Evolutionary conservation across 1,140 invertebrate genomes (phyloP), one percentile per base, ranked within the genome.

Genomic region (Micrasema longulum): DNA sequence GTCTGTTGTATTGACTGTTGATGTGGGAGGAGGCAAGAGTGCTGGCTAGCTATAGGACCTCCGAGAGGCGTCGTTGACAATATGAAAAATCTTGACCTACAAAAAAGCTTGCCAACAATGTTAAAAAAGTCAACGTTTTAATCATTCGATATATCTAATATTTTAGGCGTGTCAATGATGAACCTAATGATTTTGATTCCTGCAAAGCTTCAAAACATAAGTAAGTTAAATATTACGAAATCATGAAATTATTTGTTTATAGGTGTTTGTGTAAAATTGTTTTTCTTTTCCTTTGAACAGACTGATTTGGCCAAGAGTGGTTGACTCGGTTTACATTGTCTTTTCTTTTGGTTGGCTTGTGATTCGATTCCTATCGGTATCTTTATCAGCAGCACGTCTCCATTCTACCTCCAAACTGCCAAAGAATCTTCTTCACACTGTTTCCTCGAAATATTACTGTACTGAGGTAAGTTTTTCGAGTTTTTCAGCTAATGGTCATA

Each of bases 321-420:
- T 60, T 11, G 62, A 87, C 60, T 84, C 84, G 4, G 72, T 87
- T 0, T 92, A 91, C 72, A 92, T 91, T 69, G 85, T 89, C 69
- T 91, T 88, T 74, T 92, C 91, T 0, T 87, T 92, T 72, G 80
- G 88, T 4, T 91, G 89, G 77, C 78, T 92, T 5, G 78, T 93
- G 31, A 77, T 84, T 0, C 83, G 90, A 38, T 91, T 89, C 0
- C 80, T 86, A 0, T 82, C 86, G 0, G 90, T 92, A 0, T 91
- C 90, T 0, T 77, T 92, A 23, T 89, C 85, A 31, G 90, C 89
- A 4, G 89, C 91, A 0, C 83, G 84, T 68, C 86, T 93, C 11
- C 85, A 91, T 75, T 87, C 89, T 12, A 87, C 89, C 20, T 89
- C 89, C 1, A 77, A 80, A 12, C 76, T 87, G 14, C 89, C 90